Evolutionary conservation across 2,113 vertebrate genomes (phyloP), one percentile per base, ranked within the genome.

Genomic region (Pseudopipra pipra): DNA sequence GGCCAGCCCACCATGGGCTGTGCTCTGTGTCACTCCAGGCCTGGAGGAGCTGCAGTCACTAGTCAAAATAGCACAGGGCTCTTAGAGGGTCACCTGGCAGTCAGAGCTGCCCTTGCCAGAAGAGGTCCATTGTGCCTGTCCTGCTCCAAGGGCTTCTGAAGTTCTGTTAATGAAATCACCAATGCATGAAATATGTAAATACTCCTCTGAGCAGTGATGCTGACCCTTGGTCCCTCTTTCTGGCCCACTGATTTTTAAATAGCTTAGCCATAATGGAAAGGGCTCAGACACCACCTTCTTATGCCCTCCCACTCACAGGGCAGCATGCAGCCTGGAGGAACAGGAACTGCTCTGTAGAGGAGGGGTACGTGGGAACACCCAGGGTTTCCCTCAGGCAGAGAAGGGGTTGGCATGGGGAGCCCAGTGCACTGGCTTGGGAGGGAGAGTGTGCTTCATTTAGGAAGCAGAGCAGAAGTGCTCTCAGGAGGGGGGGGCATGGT

Each of bases 221-320:
- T 90, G 87, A 75, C 85, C 87, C 49, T 91, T 18, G 11, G 54
- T 67, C 37, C 58, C 39, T 80, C 59, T 95, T 93, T 96, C 88
- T 67, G 83, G 86, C 43, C 73, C 80, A 86, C 3, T 83, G 72
- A 92, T 66, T 76, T 74, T 90, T 81, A 77, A 84, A 74, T 39
- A 86, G 46, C 30, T 89, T 52, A 58, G 46, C 28, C 47, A 73
- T 41, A 70, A 55, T 7, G 2, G 85, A 88, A 83, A 2, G 43
- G 25, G 20, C n/a, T 90, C 41, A 56, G 28, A 15, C 30, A 54
- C 30, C 54, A 72, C 47, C 52, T 77, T 73, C 33, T 44, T 18
- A 15, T 58, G 23, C 43, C 43, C 55, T 84, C 52, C 55, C 43
- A 16, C 52, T 74, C 12, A 8, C 9, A 30, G 24, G 25, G 52